Conservation (phyloP, 2,888 invertebrate species). For the Hemistola chrysoprasaria region DNA sequence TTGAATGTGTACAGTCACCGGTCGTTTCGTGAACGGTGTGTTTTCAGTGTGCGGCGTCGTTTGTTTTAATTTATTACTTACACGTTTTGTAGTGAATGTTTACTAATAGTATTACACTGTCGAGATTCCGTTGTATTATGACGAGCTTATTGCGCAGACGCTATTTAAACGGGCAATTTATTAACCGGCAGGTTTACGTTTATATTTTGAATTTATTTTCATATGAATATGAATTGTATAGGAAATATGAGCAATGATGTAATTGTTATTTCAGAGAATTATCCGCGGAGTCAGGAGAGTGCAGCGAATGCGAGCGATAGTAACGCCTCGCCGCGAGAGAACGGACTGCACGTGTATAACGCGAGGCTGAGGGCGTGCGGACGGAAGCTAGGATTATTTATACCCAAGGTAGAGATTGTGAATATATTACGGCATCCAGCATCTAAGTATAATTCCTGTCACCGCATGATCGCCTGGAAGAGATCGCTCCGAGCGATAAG, state of each 20-base stretch:
- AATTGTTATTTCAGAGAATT: conserved; percentile 53
- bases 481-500: too few relatives aligned
- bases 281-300: conserved; percentile 46
- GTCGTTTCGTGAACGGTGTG: conserved; percentile 38
- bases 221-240: conserved; percentile 6
- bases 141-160: conserved; percentile 22
- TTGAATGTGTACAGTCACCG: conserved; percentile 38
- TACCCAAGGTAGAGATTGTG: conserved; percentile 64
- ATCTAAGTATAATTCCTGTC: too few relatives aligned
- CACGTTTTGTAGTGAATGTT: conserved; percentile 24
- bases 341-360: conserved; percentile 59
- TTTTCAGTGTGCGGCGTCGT: conserved; percentile 27
- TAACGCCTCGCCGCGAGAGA: conserved; percentile 37
- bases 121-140: conserved; percentile 16
- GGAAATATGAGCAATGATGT: conserved; percentile 3
- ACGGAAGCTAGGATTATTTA: conserved; percentile 70
- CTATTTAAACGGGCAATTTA: conserved; percentile 14
- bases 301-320: conserved; percentile 19
- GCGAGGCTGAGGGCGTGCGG: conserved; percentile 68
- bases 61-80: conserved; percentile 27
- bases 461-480: too few relatives aligned
- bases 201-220: too few relatives aligned
- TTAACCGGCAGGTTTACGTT: conserved; percentile 22
- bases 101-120: conserved; percentile 22
- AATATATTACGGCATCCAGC: too few relatives aligned